phyloP scores from a whole-genome alignment of 1,140 invertebrate genomes.

The Cryptotermes secundus region DNA sequence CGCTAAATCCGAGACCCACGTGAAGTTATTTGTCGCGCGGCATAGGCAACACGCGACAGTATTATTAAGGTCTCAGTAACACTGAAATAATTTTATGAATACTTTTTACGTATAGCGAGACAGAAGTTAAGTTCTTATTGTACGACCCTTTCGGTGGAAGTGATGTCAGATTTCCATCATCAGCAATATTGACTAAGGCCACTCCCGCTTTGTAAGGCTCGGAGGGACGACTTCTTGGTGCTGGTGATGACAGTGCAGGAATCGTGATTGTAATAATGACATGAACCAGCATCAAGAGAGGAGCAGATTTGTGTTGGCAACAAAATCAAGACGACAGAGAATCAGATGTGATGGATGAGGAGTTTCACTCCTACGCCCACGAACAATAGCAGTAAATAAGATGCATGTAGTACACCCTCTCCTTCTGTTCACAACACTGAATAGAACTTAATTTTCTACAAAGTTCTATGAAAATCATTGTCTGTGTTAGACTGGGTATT shows the following conservation, averaged over 20 bases:
- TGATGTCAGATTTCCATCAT: neutral
- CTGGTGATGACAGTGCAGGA: neutral
- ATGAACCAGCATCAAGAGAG: neutral
- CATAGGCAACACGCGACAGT: too few species aligned
- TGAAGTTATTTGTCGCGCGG: too few species aligned
- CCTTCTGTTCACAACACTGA: too few species aligned
- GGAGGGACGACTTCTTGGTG: neutral
- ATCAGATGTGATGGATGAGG: constrained; percentile 1
- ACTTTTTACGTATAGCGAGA: neutral
- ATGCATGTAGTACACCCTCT: too few species aligned
- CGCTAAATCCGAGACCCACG: too few species aligned
- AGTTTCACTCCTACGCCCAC: neutral
- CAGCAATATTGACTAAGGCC: neutral
- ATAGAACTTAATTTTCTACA: too few species aligned
- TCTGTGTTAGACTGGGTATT: too few species aligned
- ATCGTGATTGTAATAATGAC: neutral
- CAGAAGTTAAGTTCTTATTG: neutral
- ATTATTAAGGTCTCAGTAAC: too few species aligned
- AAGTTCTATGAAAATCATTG: too few species aligned
- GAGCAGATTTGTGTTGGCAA: neutral
- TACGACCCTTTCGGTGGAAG: neutral
- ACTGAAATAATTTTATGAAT: neutral
- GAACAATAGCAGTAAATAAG: neutral
- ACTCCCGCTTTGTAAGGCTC: neutral
- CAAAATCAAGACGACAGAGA: too few species aligned